Evolutionary conservation across 2,113 vertebrate genomes (phyloP), one percentile per base, ranked within the genome.

Genomic region (Kryptolebias marmoratus): DNA sequence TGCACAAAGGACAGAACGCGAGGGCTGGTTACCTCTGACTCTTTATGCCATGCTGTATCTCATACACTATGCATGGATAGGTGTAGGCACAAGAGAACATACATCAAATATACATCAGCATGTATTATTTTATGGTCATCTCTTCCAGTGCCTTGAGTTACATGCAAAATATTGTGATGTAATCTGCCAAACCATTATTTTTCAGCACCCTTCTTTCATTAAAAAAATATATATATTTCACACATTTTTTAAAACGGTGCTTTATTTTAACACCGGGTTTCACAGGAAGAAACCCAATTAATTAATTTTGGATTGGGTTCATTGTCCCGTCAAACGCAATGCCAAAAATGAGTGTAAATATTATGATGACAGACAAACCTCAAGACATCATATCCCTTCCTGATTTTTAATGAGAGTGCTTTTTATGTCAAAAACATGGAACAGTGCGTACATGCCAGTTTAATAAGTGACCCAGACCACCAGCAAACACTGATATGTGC

Each of bases 31-130:
- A 55, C 66, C 63, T 14, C 13, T 28, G 16, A 22, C 52, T 78
- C 28, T 16, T 30, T 54, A 36, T 36, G 62, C 55, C 31, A 56
- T n/a, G 31, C 64, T 32, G 12, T n/a, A 57, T 64, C 32, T 10
- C 62, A 55, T 50, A 32, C 30, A 52, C 54, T 68, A 69, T 61
- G 49, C 15, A 73, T 75, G 61, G 44, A 72, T 56, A 55, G 32
- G 45, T 48, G 61, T 22, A 22, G 39, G 28, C 45, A 54, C 49
- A 68, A 44, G 44, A 47, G 65, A 70, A 71, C 49, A 44, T 64
- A 50, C 56, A 42, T 56, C 55, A 62, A 74, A 75, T 55, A 44
- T 64, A 50, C 56, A 42, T 56, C 55, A 62, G 39, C 57, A 30
- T 50, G 47, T 61, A 54, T 31, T 62, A 61, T 58, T 71, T 78